Evolutionary conservation across 2,113 vertebrate genomes (phyloP).

Genomic region (Columba livia): DNA sequence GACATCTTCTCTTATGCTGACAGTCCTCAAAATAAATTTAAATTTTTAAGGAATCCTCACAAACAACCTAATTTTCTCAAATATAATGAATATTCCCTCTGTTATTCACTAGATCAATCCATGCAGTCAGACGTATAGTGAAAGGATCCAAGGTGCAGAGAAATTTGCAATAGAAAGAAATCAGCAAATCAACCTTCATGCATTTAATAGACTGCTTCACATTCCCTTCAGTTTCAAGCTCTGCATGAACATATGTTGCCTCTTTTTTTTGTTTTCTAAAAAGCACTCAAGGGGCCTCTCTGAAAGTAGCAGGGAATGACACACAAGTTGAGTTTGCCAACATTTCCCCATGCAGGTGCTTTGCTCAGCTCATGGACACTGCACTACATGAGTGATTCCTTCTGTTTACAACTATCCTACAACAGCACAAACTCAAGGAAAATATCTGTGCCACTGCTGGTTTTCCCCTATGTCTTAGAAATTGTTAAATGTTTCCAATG

Average conservation of each 20-base stretch:
- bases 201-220: conserved; percentile 3
- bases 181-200: conserved; percentile 11
- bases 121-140: conserved; percentile 34
- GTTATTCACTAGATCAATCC: conserved; percentile 14
- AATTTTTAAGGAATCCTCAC: background rate
- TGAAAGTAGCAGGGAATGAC: background rate
- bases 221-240: conserved; percentile 25
- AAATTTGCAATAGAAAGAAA: conserved; percentile 35
- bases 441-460: background rate
- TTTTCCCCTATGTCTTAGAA: conserved; percentile 38
- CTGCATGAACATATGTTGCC: conserved; percentile 32
- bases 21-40: background rate
- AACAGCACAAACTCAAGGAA: conserved; percentile 29
- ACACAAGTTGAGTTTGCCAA: conserved; percentile 17
- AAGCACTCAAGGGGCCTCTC: conserved; percentile 1
- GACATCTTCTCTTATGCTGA: background rate
- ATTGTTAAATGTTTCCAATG: conserved; percentile 54
- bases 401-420: conserved; percentile 15
- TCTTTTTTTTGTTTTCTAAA: conserved; percentile 15
- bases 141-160: background rate
- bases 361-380: background rate
- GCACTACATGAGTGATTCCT: conserved; percentile 8
- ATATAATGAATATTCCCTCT: conserved; percentile 35
- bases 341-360: conserved; percentile 13
- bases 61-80: background rate